These are phyloP conservation scores for Enteromius viviparus DNA, from an alignment of 2,797 vertebrate species.

Conservation along the genomic window DNA sequence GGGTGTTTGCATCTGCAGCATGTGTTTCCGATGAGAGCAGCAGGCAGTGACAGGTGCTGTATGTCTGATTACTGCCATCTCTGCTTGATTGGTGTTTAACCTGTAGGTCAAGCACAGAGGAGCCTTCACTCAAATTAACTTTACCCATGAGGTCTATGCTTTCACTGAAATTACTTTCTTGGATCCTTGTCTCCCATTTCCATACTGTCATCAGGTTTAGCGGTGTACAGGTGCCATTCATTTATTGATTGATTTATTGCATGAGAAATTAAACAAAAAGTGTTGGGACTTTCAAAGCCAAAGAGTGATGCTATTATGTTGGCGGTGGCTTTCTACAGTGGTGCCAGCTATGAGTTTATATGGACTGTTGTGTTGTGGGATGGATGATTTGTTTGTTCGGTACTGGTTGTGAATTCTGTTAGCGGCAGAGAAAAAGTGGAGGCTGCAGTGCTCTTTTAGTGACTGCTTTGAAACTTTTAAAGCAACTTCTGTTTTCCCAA, in stretches of 20 bases:
- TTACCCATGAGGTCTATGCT: constrained; percentile 37
- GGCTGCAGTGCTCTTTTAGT: constrained; percentile 23
- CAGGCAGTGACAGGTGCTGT: constrained; percentile 25
- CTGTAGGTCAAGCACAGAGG: constrained; percentile 48
- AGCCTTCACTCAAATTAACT: constrained; percentile 53
- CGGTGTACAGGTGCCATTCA: constrained; percentile 35
- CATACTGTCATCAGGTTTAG: constrained; percentile 25
- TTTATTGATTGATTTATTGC: constrained; percentile 44
- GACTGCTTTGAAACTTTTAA: constrained; percentile 55
- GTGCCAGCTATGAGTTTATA: constrained; percentile 16
- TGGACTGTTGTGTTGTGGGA: constrained; percentile 8
- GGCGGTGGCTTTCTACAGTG: neutral
- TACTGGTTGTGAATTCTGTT: constrained; percentile 19
- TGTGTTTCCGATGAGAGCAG: constrained; percentile 23
- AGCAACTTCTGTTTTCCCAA: constrained; percentile 43
- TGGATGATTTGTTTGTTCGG: constrained; percentile 30
- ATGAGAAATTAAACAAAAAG: constrained; percentile 29
- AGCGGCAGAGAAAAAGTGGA: constrained; percentile 28
- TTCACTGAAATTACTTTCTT: constrained; percentile 56
- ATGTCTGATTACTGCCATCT: constrained; percentile 53
- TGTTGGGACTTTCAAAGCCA: constrained; percentile 35
- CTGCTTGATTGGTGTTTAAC: constrained; percentile 59
- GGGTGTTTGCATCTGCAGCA: neutral
- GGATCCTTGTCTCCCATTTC: constrained; percentile 47
- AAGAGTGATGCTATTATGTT: constrained; percentile 21